Evolutionary conservation across 1,140 invertebrate species (phyloP).

Genomic region (Diploscapter pachys): DNA sequence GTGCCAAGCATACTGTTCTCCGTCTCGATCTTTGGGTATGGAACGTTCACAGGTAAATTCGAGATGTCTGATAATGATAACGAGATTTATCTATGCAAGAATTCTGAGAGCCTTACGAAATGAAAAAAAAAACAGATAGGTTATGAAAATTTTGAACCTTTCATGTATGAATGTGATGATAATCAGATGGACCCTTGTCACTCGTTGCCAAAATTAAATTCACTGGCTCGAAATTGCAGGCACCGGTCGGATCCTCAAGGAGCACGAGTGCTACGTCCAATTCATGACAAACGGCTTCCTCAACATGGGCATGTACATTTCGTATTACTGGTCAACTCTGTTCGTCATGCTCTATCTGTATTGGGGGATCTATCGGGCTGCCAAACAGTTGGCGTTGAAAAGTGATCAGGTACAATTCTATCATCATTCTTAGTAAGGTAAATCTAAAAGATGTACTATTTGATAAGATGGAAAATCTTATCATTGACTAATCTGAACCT

Average conservation of each 20-base stretch:
- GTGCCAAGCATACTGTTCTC: slow-evolving; percentile 94
- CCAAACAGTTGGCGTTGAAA: slow-evolving; percentile 95
- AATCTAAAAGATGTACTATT: too few species aligned
- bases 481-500: too few species aligned
- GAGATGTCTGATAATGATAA: too few species aligned
- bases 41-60: slow-evolving; percentile 81
- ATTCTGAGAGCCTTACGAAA: too few species aligned
- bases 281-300: slow-evolving; percentile 87
- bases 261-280: slow-evolving; percentile 89
- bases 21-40: slow-evolving; percentile 98
- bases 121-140: too few species aligned
- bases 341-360: slow-evolving; percentile 89
- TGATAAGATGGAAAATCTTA: too few species aligned
- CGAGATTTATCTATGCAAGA: too few species aligned
- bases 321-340: slow-evolving; percentile 91
- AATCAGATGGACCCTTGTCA: too few species aligned
- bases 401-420: slow-evolving; percentile 67
- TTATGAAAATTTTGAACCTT: too few species aligned
- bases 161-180: too few species aligned
- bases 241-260: slow-evolving; percentile 71
- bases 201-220: too few species aligned
- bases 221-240: not conserved
- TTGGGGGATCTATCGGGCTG: slow-evolving; percentile 94
- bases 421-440: too few species aligned
- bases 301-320: slow-evolving; percentile 69